Evolutionary conservation across 2,113 vertebrate genomes (phyloP), one percentile per base, ranked within the genome.

Genomic region (Elachura formosa): DNA sequence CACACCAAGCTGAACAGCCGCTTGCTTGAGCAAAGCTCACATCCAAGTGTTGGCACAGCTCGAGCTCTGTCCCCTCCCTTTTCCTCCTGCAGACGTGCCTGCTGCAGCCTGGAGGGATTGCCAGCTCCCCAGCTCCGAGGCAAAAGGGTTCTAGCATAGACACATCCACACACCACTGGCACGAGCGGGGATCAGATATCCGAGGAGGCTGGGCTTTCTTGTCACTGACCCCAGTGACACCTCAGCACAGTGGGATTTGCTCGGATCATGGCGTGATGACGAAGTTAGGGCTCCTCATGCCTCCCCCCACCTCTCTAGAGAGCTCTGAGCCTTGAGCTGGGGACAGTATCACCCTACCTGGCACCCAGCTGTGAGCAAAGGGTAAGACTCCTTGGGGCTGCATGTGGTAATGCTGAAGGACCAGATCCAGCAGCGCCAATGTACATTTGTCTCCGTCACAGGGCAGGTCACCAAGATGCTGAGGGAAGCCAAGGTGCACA

Each of bases 231-330:
- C 69, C 75, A 54, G 62, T 13, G 67, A 73, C 69, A 73, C 41
- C 56, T 41, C 59, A 84, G 81, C 12, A 3, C 66, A 58, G 69
- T 1, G 2, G 55, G 24, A 88, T 26, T 58, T 80, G 46, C 79
- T 92, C 0, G 0, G 83, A 88, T 38, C 2, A 0, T 63, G 63
- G 86, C 1, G 1, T 79, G 67, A 76, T n/a, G 68, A 78, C 69
- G 92, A 90, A 90, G 68, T 59, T 59, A 78, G 43, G 54, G 31
- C 55, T 89, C 52, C 21, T 62, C 34, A 10, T 2, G 3, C 33
- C 48, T 68, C 25, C n/a, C 34, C 38, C 23, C 56, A 77, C 48
- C 67, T 74, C 78, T 36, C 63, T 66, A 79, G 36, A 89, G 72
- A 73, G 40, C 85, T 84, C 73, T 48, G 40, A 71, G 45, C 61